Evolutionary conservation across 2,113 vertebrate genomes (phyloP).

Genomic region (Centropus bengalensis): DNA sequence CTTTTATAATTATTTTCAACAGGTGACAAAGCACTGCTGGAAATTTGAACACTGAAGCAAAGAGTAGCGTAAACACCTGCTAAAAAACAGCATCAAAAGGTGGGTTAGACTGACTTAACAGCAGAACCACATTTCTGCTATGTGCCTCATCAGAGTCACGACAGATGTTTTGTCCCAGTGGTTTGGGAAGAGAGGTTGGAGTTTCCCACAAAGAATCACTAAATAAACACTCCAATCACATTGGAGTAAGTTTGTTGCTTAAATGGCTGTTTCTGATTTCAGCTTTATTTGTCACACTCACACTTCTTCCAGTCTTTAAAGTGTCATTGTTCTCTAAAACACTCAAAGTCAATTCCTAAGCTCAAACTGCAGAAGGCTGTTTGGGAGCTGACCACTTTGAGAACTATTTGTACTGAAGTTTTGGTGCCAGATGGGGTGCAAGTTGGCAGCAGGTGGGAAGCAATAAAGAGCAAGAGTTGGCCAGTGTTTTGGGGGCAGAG

Average conservation of each 20-base stretch:
- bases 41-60: neutral
- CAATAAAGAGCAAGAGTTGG: neutral
- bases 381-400: neutral
- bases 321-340: neutral
- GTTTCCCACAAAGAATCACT: neutral
- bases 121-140: neutral
- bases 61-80: neutral
- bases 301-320: neutral
- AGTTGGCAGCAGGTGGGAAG: neutral
- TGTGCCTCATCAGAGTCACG: rapidly evolving
- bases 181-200: no score
- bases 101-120: no score
- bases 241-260: neutral
- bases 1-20: neutral
- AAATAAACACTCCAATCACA: neutral
- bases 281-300: rapidly evolving
- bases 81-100: neutral
- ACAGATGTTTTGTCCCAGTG: neutral
- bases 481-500: neutral
- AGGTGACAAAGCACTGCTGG: neutral
- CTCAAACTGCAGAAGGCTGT: no score
- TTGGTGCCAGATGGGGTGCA: no score
- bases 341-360: neutral
- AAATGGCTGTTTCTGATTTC: neutral
- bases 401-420: neutral